Conservation (phyloP, 2,797 vertebrate species). For the Darevskia mixta region DNA sequence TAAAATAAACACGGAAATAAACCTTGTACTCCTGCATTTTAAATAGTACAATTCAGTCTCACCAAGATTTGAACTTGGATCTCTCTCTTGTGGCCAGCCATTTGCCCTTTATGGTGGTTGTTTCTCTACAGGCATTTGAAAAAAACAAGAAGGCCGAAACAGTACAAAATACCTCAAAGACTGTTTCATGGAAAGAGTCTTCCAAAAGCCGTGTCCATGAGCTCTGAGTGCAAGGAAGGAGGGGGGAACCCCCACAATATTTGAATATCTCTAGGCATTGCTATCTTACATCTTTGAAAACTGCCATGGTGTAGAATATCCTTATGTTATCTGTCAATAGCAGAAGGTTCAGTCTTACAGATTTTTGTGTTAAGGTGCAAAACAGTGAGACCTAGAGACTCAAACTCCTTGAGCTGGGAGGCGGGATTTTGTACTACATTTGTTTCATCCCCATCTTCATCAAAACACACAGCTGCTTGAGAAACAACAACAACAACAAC, state of each 20-base stretch:
- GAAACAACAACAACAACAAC: slow-evolving; percentile 12
- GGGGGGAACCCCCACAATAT: slow-evolving; percentile 43
- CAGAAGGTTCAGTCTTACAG: slow-evolving; percentile 76
- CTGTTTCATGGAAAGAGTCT: slow-evolving; percentile 44
- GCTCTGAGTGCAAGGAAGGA: slow-evolving; percentile 59
- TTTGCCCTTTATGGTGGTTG: background rate
- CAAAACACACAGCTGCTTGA: slow-evolving; percentile 62
- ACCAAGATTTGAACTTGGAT: background rate
- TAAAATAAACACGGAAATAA: background rate
- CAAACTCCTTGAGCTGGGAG: slow-evolving; percentile 71
- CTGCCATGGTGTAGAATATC: slow-evolving; percentile 67
- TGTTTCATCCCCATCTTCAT: slow-evolving; percentile 68
- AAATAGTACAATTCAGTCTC: background rate
- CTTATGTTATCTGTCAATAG: slow-evolving; percentile 75
- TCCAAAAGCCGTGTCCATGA: slow-evolving; percentile 54
- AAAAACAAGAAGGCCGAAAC: background rate
- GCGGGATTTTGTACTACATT: slow-evolving; percentile 68
- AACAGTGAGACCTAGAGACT: slow-evolving; percentile 71
- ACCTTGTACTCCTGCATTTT: background rate
- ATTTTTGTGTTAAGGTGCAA: slow-evolving; percentile 81
- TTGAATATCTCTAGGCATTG: slow-evolving; percentile 54
- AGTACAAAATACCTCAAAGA: slow-evolving; percentile 15
- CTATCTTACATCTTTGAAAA: slow-evolving; percentile 74
- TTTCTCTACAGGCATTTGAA: background rate
- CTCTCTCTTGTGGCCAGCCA: background rate